Conservation (phyloP, 2,888 invertebrate species). For the Agrochola circellaris region DNA sequence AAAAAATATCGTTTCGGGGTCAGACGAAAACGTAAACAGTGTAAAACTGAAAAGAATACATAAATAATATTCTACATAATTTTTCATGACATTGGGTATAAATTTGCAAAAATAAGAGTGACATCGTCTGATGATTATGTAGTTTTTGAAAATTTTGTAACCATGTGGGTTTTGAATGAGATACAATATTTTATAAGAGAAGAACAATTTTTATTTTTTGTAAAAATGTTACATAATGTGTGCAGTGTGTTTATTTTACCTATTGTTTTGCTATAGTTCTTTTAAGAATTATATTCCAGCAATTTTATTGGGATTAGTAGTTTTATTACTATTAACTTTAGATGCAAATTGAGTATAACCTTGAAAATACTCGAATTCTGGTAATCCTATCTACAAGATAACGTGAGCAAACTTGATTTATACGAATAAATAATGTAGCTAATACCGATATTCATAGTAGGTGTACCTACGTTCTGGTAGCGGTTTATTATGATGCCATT, state of each 20-base stretch:
- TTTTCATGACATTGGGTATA: slow-evolving; percentile 58
- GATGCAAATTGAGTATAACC: slow-evolving; percentile 43
- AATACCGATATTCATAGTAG: slow-evolving; percentile 4
- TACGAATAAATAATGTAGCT: not conserved
- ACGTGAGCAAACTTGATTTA: slow-evolving; percentile 54
- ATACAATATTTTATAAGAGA: not conserved
- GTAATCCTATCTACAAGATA: slow-evolving; percentile 59
- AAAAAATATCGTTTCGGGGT: slow-evolving; percentile 69
- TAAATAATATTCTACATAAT: slow-evolving; percentile 58
- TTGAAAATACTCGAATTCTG: slow-evolving; percentile 52
- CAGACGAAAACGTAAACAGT: slow-evolving; percentile 62
- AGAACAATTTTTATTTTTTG: not conserved
- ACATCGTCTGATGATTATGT: slow-evolving; percentile 32
- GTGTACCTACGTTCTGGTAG: slow-evolving; percentile 16
- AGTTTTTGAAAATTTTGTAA: slow-evolving; percentile 28
- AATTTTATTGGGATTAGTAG: slow-evolving; percentile 10
- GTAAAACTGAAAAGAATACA: slow-evolving; percentile 59
- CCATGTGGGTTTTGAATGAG: slow-evolving; percentile 28
- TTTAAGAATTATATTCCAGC: not conserved
- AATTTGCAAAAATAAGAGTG: slow-evolving; percentile 57
- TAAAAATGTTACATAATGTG: not conserved
- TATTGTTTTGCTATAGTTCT: not conserved
- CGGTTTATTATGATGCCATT: slow-evolving; percentile 8
- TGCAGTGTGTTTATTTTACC: not conserved
- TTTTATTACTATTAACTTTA: slow-evolving; percentile 24